Conservation (phyloP, 2,797 vertebrate genomes). For the Denticeps clupeoides region DNA sequence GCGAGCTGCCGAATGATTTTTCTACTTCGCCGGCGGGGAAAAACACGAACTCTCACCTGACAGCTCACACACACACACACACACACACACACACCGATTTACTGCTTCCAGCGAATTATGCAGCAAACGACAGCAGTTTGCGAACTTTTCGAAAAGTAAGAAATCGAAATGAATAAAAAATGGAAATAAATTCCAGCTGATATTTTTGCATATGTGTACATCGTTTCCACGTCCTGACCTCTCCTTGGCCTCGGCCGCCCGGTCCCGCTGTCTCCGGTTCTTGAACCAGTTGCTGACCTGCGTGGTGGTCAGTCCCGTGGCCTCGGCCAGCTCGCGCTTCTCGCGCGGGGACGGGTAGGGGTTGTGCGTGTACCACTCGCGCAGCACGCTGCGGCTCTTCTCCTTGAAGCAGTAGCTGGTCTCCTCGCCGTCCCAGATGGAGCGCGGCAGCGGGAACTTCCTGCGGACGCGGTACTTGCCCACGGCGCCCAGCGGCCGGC, state of each 20-base stretch:
- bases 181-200: too few relatives aligned
- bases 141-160: too few relatives aligned
- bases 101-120: too few relatives aligned
- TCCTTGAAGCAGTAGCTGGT: constrained; percentile 98
- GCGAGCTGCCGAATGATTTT: constrained; percentile 49
- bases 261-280: constrained; percentile 81
- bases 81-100: too few relatives aligned
- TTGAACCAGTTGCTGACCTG: constrained; percentile 97
- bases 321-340: constrained; percentile 74
- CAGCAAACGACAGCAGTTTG: too few relatives aligned
- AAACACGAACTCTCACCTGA: constrained; percentile 60
- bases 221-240: constrained; percentile 59
- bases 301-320: constrained; percentile 71
- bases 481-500: constrained; percentile 83
- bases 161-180: too few relatives aligned
- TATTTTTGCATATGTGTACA: too few relatives aligned
- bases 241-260: constrained; percentile 79
- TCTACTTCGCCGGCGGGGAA: constrained; percentile 54
- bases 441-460: constrained; percentile 86
- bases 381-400: constrained; percentile 82
- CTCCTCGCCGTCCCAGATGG: constrained; percentile 91
- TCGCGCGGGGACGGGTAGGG: constrained; percentile 76
- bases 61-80: too few relatives aligned
- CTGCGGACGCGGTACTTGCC: constrained; percentile 89
- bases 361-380: constrained; percentile 90